A percentile compares a stretch with the other conserved stretches of the same genome.
These are phyloP conservation scores for Hylia prasina DNA, from an alignment of 2,113 vertebrate genomes.

Conservation along the genomic window DNA sequence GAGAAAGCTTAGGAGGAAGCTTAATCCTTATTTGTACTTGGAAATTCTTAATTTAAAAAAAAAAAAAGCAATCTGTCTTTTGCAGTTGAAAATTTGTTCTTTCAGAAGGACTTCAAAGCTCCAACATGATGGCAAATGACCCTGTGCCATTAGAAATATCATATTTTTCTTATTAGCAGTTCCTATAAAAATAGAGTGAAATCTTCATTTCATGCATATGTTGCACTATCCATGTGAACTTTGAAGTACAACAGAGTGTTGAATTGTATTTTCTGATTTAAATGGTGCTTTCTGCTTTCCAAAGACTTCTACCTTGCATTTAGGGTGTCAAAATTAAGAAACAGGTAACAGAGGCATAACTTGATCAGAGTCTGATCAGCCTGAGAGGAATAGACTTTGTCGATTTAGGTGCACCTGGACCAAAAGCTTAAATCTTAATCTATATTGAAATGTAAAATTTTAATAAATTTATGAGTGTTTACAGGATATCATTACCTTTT, in stretches of 20 bases:
- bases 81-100: neutral
- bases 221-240: neutral
- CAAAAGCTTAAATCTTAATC: neutral
- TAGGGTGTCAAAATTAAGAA: neutral
- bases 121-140: neutral
- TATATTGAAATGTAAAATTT: neutral
- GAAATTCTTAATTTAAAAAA: conserved; percentile 6
- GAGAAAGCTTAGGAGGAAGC: neutral
- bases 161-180: neutral
- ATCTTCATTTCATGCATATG: neutral
- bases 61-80: neutral
- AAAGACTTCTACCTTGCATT: neutral
- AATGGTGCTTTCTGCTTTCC: neutral
- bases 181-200: neutral
- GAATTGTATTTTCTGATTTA: neutral
- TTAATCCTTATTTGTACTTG: neutral
- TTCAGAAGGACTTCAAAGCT: neutral
- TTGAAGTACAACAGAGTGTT: neutral
- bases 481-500: neutral
- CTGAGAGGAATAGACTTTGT: neutral
- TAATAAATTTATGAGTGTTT: neutral
- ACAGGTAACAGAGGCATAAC: neutral
- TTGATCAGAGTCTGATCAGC: neutral
- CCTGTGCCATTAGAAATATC: neutral
- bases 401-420: neutral